phyloP scores from a whole-genome alignment of 2,888 invertebrate genomes.

The Eumacrocentrus americanus region DNA sequence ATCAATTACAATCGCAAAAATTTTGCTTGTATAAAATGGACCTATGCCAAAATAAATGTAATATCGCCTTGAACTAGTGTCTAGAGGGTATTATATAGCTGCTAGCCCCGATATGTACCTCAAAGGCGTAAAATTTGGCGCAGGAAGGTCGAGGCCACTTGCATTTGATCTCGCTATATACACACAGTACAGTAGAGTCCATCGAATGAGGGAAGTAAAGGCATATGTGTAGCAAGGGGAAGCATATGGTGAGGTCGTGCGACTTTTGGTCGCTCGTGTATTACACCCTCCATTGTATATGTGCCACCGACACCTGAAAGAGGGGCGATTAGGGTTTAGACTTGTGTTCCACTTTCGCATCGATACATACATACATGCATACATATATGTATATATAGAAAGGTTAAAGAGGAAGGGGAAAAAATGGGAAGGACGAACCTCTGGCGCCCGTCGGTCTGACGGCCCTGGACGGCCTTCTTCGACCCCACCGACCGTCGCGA shows the following conservation, averaged over 20 bases:
- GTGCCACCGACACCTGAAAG: slow-evolving; percentile 2
- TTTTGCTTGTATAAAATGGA: too few species aligned
- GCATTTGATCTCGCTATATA: not conserved
- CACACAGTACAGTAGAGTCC: not conserved
- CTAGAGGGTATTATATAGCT: too few species aligned
- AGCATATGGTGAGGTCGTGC: slow-evolving; percentile 9
- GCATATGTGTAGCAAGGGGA: not conserved
- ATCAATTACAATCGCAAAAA: too few species aligned
- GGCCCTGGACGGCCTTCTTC: slow-evolving; percentile 43
- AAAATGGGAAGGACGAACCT: slow-evolving; percentile 12
- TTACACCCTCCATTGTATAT: not conserved
- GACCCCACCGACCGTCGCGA: slow-evolving; percentile 32
- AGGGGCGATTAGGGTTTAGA: slow-evolving; percentile 1
- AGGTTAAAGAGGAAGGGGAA: not conserved
- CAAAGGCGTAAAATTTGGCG: not conserved
- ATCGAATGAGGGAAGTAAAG: not conserved
- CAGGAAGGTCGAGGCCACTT: not conserved
- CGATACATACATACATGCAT: too few species aligned
- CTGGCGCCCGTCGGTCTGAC: slow-evolving; percentile 53
- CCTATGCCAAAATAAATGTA: too few species aligned
- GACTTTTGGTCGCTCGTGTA: slow-evolving; percentile 14
- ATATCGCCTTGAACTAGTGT: too few species aligned
- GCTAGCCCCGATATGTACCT: too few species aligned
- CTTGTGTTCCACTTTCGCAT: slow-evolving; percentile 8
- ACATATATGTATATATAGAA: too few species aligned